A percentile compares a stretch with the other conserved stretches of the same genome.
phyloP scores from a whole-genome alignment of 1,140 invertebrate genomes.

The Leptinotarsa texana region DNA sequence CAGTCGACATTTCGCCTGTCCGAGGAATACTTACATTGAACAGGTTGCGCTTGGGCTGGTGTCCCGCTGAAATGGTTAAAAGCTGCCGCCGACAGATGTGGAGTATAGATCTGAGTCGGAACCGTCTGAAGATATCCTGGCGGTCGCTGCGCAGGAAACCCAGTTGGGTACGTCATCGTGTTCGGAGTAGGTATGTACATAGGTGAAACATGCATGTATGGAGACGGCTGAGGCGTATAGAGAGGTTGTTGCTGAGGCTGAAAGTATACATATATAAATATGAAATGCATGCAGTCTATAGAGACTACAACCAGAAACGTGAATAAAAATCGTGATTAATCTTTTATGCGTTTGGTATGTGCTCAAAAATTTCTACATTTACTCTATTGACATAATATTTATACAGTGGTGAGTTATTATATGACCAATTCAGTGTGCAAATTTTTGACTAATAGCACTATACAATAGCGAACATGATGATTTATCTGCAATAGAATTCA shows the following conservation, averaged over 20 bases:
- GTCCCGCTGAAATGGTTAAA: neutral
- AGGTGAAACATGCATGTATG: slow-evolving; percentile 10
- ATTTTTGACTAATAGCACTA: too few species aligned
- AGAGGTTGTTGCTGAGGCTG: slow-evolving; percentile 28
- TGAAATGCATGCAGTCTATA: neutral
- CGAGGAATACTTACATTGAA: slow-evolving; percentile 21
- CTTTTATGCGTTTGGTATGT: too few species aligned
- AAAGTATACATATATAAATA: slow-evolving; percentile 20
- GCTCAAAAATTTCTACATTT: too few species aligned
- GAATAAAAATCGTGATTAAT: too few species aligned
- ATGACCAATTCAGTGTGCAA: too few species aligned
- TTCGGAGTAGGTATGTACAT: slow-evolving; percentile 9
- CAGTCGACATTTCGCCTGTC: too few species aligned
- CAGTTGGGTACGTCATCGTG: neutral
- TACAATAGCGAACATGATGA: too few species aligned
- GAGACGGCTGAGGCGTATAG: slow-evolving; percentile 13
- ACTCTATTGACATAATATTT: too few species aligned
- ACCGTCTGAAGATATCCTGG: neutral
- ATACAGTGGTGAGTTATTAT: too few species aligned
- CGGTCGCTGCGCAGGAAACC: slow-evolving; percentile 6
- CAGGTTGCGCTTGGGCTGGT: neutral
- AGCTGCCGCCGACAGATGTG: too few species aligned
- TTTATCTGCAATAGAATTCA: too few species aligned
- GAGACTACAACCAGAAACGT: too few species aligned
- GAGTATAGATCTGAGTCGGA: neutral